Evolutionary conservation across 2,888 invertebrate species (phyloP), one percentile per base, ranked within the genome.

Genomic region (Cantharis rufa): DNA sequence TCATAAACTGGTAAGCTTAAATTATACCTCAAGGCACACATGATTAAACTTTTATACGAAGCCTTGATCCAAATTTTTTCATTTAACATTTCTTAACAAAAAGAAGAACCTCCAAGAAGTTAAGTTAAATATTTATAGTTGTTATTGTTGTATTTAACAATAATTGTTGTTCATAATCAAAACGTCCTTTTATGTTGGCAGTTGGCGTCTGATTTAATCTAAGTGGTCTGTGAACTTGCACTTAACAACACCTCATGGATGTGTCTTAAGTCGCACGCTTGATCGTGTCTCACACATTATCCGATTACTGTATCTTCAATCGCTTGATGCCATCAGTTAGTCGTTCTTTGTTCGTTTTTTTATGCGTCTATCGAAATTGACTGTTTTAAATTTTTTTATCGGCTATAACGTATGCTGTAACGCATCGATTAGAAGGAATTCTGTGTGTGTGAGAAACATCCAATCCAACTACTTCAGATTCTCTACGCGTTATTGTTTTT

Each of bases 271-370:
- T 81, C 81, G 78, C 80, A 82, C 81, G 80, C 71, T 72, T 73
- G 78, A 71, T 81, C 81, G 81, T 81, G 80, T 80, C 81, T 82
- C 80, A 80, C 82, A 82, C 79, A 82, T 82, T 82, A 80, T 77
- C 62, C 79, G 77, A 79, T 81, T 81, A 80, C 80, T 77, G 80
- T 80, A 80, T 80, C 81, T 76, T 79, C 74, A 79, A 77, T 81
- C 80, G 73, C 28, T 62, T 69, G 81, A 80, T 80, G 76, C 79
- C 75, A 77, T 78, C 78, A 74, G 70, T 77, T 68, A 75, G 71
- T 62, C 68, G 27, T 70, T 71, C 75, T 75, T 75, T 75, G 75
- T 75, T 75, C 75, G 66, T 62, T 48, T 75, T 75, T 75, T 75
- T 71, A 75, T 75, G 71, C 71, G 68, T 74, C 75, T 68, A 75